These are phyloP conservation scores for Rhinichthys klamathensis DNA, from an alignment of 2,113 vertebrate genomes.

Conservation along the genomic window DNA sequence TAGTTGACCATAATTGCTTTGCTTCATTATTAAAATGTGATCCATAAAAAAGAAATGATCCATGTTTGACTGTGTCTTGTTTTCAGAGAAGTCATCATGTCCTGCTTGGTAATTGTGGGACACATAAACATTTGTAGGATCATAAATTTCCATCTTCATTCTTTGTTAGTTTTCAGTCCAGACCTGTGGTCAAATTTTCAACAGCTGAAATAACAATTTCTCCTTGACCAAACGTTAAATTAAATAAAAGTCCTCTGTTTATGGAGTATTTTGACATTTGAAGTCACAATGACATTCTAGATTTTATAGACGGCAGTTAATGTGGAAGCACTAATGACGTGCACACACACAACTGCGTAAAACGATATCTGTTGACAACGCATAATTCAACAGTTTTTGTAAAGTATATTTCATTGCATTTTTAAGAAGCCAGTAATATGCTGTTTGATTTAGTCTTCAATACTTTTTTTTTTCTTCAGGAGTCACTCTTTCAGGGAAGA, in stretches of 20 bases:
- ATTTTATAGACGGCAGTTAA: conserved; percentile 72
- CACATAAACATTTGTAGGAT: conserved; percentile 35
- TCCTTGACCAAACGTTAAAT: conserved; percentile 40
- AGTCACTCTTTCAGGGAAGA: too few relatives aligned
- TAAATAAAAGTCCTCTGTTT: conserved; percentile 29
- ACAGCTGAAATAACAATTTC: conserved; percentile 45
- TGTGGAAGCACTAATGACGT: conserved; percentile 69
- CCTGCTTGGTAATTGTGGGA: conserved; percentile 14
- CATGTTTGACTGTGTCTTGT: conserved; percentile 14
- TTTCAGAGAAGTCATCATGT: conserved; percentile 25
- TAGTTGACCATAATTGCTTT: conserved; percentile 30
- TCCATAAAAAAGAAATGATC: neutral
- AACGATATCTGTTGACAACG: neutral
- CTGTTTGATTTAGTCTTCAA: too few relatives aligned
- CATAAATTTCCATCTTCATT: conserved; percentile 29
- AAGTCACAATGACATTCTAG: conserved; percentile 67
- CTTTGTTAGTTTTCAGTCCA: conserved; percentile 37
- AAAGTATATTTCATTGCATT: too few relatives aligned
- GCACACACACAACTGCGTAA: conserved; percentile 69
- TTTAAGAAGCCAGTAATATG: too few relatives aligned
- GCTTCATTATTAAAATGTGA: conserved; percentile 26
- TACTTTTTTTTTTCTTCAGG: too few relatives aligned
- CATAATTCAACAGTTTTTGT: neutral
- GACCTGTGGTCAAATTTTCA: conserved; percentile 36
- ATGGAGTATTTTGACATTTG: conserved; percentile 42